Conservation (phyloP, 2,797 vertebrate genomes). For the Caiman crocodilus region DNA sequence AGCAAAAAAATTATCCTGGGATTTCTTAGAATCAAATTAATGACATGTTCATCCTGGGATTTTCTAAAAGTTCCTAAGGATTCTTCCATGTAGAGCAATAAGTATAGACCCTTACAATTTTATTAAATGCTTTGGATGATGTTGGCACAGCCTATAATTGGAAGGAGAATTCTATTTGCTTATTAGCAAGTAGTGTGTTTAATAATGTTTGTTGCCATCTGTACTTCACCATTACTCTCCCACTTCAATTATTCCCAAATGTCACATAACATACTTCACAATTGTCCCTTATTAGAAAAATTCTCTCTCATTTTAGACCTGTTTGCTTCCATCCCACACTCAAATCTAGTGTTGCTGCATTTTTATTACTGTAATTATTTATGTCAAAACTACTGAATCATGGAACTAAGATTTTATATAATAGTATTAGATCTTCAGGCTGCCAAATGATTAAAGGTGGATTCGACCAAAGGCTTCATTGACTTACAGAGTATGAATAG, state of each 20-base stretch:
- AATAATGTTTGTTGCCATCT: slow-evolving; percentile 3
- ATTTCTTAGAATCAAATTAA: neutral
- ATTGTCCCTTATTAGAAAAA: slow-evolving; percentile 37
- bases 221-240: neutral
- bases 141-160: neutral
- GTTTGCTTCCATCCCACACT: slow-evolving; percentile 23
- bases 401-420: neutral
- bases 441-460: neutral
- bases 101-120: neutral
- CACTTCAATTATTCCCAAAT: slow-evolving; percentile 46
- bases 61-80: neutral
- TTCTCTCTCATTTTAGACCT: neutral
- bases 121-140: neutral
- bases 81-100: neutral
- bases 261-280: slow-evolving; percentile 24
- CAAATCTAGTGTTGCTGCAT: neutral
- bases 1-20: neutral
- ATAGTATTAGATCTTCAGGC: neutral
- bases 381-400: neutral
- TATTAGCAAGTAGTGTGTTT: neutral
- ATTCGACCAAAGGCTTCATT: neutral
- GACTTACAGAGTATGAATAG: neutral
- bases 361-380: slow-evolving; percentile 31
- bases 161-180: slow-evolving; percentile 12
- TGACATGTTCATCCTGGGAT: fast-evolving